These are phyloP conservation scores for Pangasius mekongensis DNA, from an alignment of 2,797 vertebrate species.

Conservation along the genomic window DNA sequence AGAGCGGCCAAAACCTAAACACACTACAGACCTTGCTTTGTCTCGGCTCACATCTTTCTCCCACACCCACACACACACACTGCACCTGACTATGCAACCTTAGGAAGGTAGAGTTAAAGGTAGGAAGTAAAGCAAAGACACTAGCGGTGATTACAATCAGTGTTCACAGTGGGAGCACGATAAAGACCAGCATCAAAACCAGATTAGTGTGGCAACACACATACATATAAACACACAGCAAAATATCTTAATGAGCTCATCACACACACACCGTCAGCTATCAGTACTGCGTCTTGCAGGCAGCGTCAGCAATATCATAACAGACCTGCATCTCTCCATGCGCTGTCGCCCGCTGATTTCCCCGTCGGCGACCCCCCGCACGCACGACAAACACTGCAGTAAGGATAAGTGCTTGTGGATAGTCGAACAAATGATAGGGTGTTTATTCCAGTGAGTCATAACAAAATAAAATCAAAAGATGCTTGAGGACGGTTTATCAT, in stretches of 20 bases:
- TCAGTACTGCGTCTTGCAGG: constrained; percentile 48
- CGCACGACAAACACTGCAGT: constrained; percentile 58
- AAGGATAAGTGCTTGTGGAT: constrained; percentile 56
- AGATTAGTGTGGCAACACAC: constrained; percentile 43
- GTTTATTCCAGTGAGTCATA: constrained; percentile 75
- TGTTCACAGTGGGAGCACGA: constrained; percentile 62
- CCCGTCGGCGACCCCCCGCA: constrained; percentile 50
- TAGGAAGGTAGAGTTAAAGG: constrained; percentile 48
- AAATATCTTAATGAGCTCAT: constrained; percentile 22
- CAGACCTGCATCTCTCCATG: constrained; percentile 55
- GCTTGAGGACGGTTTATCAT: constrained; percentile 59
- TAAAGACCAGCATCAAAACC: constrained; percentile 58
- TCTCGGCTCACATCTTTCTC: constrained; percentile 37
- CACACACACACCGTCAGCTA: constrained; percentile 24
- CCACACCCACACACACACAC: constrained; percentile 4
- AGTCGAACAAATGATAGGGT: constrained; percentile 56
- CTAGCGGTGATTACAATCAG: constrained; percentile 46
- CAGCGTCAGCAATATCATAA: constrained; percentile 53
- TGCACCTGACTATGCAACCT: constrained; percentile 48
- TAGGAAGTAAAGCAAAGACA: not conserved
- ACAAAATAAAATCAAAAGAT: constrained; percentile 69
- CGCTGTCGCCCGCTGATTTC: constrained; percentile 54
- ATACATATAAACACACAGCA: constrained; percentile 34
- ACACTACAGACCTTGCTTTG: constrained; percentile 56
- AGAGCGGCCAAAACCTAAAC: constrained; percentile 39